Evolutionary conservation across 1,140 invertebrate genomes (phyloP).

Genomic region (Chlorops oryzae): DNA sequence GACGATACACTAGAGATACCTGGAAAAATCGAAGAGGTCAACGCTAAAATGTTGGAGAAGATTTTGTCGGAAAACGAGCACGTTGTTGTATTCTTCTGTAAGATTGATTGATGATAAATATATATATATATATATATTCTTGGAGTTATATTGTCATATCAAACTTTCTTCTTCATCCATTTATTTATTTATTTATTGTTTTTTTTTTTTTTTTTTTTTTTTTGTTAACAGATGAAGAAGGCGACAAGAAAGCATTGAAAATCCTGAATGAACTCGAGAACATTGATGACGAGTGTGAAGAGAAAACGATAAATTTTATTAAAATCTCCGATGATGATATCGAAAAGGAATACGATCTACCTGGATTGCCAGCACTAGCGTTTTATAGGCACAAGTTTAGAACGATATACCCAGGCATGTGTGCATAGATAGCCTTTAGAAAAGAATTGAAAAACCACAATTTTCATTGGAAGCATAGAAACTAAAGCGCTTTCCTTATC

Average conservation of each 20-base stretch:
- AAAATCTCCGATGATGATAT: constrained; percentile 87
- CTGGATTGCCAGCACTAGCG: constrained; percentile 72
- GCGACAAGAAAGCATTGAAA: constrained; percentile 82
- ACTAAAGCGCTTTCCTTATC: constrained; percentile 25
- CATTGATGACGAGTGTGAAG: constrained; percentile 90
- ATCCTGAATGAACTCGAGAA: constrained; percentile 87
- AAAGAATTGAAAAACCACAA: not conserved
- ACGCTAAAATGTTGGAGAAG: constrained; percentile 84
- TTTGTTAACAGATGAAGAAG: constrained; percentile 67
- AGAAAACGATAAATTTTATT: constrained; percentile 86
- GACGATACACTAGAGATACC: constrained; percentile 85
- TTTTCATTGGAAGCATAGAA: not conserved
- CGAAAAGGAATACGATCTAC: constrained; percentile 82
- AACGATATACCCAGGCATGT: constrained; percentile 66
- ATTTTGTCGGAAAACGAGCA: constrained; percentile 81
- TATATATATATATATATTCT: not conserved
- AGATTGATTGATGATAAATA: too few species aligned
- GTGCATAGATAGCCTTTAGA: not conserved
- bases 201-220: constrained; percentile 10
- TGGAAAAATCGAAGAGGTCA: constrained; percentile 91
- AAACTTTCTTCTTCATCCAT: too few species aligned
- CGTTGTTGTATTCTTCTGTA: constrained; percentile 89
- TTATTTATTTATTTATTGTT: not conserved
- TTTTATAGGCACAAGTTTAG: constrained; percentile 89
- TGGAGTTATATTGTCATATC: not conserved